phyloP scores from a whole-genome alignment of 2,797 vertebrate genomes.

The Hapalemur alaotrensis region DNA sequence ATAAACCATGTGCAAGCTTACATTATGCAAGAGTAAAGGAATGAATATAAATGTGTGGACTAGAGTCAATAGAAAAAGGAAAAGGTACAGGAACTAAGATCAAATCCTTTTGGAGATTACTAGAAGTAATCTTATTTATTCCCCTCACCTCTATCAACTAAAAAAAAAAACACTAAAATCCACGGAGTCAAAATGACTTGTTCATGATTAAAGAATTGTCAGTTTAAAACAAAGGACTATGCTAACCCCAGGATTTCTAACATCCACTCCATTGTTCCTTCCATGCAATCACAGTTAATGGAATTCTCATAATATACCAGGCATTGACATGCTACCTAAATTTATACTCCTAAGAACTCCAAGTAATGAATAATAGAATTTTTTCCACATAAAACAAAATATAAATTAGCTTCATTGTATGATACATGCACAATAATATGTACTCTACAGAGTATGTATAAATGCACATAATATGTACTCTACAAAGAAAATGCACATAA shows the following conservation, averaged over 20 bases:
- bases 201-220: not conserved
- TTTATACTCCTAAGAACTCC: not conserved
- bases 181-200: not conserved
- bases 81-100: not conserved
- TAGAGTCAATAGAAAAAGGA: not conserved
- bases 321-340: not conserved
- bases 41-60: not conserved
- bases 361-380: not conserved
- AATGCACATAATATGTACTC: not conserved
- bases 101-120: not conserved
- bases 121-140: not conserved
- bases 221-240: not conserved
- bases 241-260: not conserved
- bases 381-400: not conserved
- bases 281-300: not conserved
- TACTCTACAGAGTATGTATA: not conserved
- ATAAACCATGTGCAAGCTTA: not conserved
- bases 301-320: not conserved
- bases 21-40: not conserved
- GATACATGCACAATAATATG: not conserved
- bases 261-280: not conserved
- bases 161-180: not conserved
- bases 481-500: not conserved
- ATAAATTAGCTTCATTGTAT: not conserved
- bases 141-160: not conserved